Conservation (phyloP, 2,888 invertebrate species). For the Rhagonycha lutea region DNA sequence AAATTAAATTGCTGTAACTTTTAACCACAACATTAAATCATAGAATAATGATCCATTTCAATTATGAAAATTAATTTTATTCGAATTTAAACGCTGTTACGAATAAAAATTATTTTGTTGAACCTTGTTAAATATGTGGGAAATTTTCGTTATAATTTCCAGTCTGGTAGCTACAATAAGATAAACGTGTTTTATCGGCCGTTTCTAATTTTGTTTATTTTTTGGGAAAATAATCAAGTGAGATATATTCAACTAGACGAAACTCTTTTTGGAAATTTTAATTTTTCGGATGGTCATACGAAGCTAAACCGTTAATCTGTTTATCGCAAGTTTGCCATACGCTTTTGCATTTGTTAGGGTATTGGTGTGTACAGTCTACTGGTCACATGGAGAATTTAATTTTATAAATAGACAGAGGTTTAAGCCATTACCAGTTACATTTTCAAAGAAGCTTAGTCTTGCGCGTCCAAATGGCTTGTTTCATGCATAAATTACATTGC, state of each 20-base stretch:
- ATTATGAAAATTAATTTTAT: neutral
- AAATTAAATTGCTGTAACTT: neutral
- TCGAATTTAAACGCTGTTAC: neutral
- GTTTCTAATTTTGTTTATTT: neutral
- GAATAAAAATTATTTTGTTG: neutral
- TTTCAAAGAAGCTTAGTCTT: conserved; percentile 1
- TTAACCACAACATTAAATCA: neutral
- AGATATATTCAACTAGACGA: neutral
- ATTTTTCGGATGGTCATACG: neutral
- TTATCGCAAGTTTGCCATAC: conserved; percentile 31
- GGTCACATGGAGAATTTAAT: conserved; percentile 24
- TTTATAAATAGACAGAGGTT: neutral
- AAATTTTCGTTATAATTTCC: neutral
- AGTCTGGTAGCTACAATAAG: neutral
- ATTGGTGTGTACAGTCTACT: conserved; percentile 18
- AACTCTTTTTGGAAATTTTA: neutral
- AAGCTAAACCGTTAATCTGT: conserved; percentile 25
- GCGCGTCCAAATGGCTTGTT: neutral
- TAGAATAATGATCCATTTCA: neutral
- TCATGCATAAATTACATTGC: neutral
- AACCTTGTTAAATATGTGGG: neutral
- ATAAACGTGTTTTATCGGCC: neutral
- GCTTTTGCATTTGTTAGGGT: conserved; percentile 24
- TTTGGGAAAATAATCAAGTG: neutral
- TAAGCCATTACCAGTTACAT: neutral